phyloP scores from a whole-genome alignment of 2,113 vertebrate genomes.

The Hemichromis elongatus region DNA sequence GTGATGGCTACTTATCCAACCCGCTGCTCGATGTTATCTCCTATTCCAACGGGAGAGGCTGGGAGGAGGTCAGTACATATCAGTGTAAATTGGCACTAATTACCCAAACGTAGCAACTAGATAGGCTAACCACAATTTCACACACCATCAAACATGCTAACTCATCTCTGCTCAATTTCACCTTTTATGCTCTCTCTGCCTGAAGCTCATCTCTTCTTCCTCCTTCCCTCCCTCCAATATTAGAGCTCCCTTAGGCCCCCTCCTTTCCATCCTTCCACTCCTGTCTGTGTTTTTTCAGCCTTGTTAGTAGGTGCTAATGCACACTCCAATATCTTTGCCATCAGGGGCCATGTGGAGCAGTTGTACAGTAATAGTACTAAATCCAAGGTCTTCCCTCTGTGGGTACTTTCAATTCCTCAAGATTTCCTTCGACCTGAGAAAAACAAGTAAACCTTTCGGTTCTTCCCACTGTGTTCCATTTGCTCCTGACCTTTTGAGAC shows the following conservation, averaged over 20 bases:
- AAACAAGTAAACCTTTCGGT: slow-evolving; percentile 15
- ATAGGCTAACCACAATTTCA: slow-evolving; percentile 36
- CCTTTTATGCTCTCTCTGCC: neutral
- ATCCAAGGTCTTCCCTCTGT: neutral
- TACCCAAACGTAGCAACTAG: neutral
- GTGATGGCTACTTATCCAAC: slow-evolving; percentile 90
- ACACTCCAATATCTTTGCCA: neutral
- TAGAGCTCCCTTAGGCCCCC: neutral
- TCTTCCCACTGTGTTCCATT: neutral
- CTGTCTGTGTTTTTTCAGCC: neutral
- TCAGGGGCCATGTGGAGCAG: neutral
- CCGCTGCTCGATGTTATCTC: slow-evolving; percentile 91
- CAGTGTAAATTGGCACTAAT: neutral
- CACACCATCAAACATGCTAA: slow-evolving; percentile 35
- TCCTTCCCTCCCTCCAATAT: neutral
- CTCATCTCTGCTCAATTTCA: slow-evolving; percentile 6
- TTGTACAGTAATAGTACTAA: slow-evolving; percentile 1
- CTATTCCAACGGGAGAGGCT: slow-evolving; percentile 83
- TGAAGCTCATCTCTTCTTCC: neutral
- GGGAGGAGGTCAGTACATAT: slow-evolving; percentile 87
- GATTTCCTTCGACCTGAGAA: neutral
- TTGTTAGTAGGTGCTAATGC: slow-evolving; percentile 25
- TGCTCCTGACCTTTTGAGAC: slow-evolving; percentile 24
- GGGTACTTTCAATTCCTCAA: neutral
- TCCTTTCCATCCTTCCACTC: neutral